phyloP scores from a whole-genome alignment of 1,140 invertebrate species.

The Polypedilum pembai region DNA sequence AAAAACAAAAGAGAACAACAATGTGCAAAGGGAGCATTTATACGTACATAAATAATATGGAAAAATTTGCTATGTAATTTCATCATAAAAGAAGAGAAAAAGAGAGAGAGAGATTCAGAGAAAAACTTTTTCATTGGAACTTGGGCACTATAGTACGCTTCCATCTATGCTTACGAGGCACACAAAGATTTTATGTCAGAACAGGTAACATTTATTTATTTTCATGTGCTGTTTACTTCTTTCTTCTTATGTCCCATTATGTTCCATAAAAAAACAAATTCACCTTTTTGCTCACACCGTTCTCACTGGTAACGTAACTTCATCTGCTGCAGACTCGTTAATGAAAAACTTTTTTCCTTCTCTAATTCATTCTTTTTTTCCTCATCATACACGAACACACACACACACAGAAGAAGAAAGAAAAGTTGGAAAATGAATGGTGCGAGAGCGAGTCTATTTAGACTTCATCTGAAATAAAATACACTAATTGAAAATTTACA shows the following conservation, averaged over 20 bases:
- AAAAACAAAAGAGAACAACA: not conserved
- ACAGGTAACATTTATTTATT: constrained; percentile 22
- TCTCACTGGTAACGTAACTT: not conserved
- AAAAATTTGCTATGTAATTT: constrained; percentile 7
- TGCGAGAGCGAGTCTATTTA: not conserved
- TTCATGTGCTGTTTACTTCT: constrained; percentile 14
- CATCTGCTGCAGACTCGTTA: constrained; percentile 1
- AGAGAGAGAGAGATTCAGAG: too few species aligned
- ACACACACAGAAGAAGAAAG: not conserved
- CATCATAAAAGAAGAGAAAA: not conserved
- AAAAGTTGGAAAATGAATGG: constrained; percentile 5
- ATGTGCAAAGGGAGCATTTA: constrained; percentile 5
- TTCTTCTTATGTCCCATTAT: constrained; percentile 17
- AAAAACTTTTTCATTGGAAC: not conserved
- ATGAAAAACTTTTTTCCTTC: constrained; percentile 7
- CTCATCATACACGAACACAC: not conserved
- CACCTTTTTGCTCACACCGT: not conserved
- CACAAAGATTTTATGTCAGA: not conserved
- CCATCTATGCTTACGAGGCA: not conserved
- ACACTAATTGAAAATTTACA: constrained; percentile 27
- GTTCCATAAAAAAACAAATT: not conserved
- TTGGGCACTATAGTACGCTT: constrained; percentile 2
- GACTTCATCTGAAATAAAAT: not conserved
- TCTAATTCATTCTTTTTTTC: not conserved
- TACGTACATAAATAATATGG: not conserved